phyloP scores from a whole-genome alignment of 2,113 vertebrate species.

The Orthonyx spaldingii region DNA sequence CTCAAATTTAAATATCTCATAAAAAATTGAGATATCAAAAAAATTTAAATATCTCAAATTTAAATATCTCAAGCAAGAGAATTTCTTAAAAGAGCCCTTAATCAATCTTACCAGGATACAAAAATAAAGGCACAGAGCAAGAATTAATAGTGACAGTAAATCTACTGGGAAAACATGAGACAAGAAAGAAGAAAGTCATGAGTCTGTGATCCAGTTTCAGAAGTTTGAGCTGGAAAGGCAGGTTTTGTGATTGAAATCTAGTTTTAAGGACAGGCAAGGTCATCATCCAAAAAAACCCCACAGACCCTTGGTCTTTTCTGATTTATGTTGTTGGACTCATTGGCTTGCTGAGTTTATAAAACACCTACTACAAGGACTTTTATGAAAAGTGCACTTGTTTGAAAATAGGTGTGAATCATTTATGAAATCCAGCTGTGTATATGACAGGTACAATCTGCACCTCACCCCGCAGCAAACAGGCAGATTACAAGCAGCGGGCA shows the following conservation, averaged over 20 bases:
- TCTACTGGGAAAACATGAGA: not conserved
- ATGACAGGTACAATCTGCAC: conserved; percentile 9
- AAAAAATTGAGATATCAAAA: too few relatives aligned
- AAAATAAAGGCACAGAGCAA: not conserved
- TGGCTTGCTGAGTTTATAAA: not conserved
- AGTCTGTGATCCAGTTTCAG: not conserved
- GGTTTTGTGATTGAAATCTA: not conserved
- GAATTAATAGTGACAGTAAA: not conserved
- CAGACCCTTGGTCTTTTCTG: not conserved
- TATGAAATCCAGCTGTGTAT: conserved; percentile 19
- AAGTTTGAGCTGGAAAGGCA: not conserved
- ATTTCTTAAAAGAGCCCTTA: not conserved
- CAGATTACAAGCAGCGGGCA: not conserved
- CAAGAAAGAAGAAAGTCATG: not conserved
- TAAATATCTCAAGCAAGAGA: not conserved
- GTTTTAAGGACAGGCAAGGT: not conserved
- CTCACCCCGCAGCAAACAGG: not conserved
- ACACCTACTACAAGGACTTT: not conserved
- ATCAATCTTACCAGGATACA: not conserved
- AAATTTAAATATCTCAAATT: too few relatives aligned
- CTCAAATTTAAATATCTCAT: too few relatives aligned
- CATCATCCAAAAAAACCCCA: not conserved
- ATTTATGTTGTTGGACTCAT: not conserved
- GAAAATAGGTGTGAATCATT: conserved; percentile 42
- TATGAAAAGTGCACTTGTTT: not conserved